Evolutionary conservation across 2,113 vertebrate genomes (phyloP).

Genomic region (Melanocharis versteri): DNA sequence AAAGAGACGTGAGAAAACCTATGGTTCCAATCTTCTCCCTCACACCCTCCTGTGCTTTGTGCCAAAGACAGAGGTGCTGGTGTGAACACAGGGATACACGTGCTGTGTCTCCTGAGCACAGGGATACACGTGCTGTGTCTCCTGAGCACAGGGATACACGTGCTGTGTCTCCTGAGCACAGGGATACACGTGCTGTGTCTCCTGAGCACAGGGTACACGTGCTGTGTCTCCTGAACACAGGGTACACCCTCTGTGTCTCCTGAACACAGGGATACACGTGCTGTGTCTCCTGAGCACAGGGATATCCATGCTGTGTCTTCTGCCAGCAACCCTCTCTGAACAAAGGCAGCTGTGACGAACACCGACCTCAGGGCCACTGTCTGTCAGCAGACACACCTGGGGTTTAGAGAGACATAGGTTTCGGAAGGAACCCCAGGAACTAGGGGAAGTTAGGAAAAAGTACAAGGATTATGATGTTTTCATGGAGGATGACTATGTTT

Average conservation of each 20-base stretch:
- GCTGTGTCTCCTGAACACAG: too few relatives aligned
- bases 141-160: rapidly evolving
- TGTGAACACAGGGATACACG: neutral
- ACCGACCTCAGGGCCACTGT: neutral
- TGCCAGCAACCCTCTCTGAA: neutral
- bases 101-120: neutral
- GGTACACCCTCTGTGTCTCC: neutral
- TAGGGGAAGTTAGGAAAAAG: neutral
- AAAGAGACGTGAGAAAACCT: neutral
- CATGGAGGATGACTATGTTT: neutral
- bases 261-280: rapidly evolving
- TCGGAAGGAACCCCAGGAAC: neutral
- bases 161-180: neutral
- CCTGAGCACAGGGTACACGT: neutral
- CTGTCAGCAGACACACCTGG: neutral
- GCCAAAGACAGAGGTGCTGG: neutral
- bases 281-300: neutral
- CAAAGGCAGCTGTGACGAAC: neutral
- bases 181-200: neutral
- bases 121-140: neutral
- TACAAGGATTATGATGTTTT: neutral
- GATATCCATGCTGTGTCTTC: neutral
- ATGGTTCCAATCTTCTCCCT: neutral
- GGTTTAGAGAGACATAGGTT: rapidly evolving
- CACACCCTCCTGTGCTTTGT: neutral